Percentiles rank a stretch among this genome's conserved stretches.
Conservation (phyloP, 2,888 invertebrate species). For the Polymixis lichenea region DNA sequence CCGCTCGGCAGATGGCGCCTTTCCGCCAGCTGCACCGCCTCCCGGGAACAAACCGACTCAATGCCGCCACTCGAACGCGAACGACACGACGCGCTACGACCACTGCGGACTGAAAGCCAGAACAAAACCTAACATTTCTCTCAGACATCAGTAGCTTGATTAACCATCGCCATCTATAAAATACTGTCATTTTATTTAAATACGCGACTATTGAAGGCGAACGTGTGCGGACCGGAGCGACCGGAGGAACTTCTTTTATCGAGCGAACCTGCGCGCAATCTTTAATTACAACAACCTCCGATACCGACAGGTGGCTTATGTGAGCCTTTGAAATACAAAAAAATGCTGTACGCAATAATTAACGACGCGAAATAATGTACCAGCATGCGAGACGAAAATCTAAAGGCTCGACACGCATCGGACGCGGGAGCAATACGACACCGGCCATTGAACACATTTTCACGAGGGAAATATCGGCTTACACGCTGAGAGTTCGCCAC, state of each 20-base stretch:
- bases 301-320: conserved; percentile 87
- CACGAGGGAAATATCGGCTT: conserved; percentile 89
- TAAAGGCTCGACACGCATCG: conserved; percentile 86
- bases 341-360: conserved; percentile 87
- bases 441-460: conserved; percentile 88
- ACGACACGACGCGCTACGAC: conserved; percentile 12
- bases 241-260: conserved; percentile 76
- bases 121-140: conserved; percentile 53
- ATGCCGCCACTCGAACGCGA: conserved; percentile 68
- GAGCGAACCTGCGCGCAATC: conserved; percentile 76
- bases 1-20: conserved; percentile 88
- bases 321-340: conserved; percentile 78
- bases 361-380: conserved; percentile 90
- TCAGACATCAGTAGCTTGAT: conserved; percentile 41
- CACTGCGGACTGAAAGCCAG: conserved; percentile 30
- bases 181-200: conserved; percentile 67
- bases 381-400: conserved; percentile 89
- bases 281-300: conserved; percentile 84
- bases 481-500: conserved; percentile 84
- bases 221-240: conserved; percentile 74
- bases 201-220: conserved; percentile 78
- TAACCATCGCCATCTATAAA: conserved; percentile 62
- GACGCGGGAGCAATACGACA: conserved; percentile 83
- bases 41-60: conserved; percentile 73
- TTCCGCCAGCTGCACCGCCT: conserved; percentile 88